phyloP scores from a whole-genome alignment of 2,888 invertebrate genomes.

The Anaspis maculata region DNA sequence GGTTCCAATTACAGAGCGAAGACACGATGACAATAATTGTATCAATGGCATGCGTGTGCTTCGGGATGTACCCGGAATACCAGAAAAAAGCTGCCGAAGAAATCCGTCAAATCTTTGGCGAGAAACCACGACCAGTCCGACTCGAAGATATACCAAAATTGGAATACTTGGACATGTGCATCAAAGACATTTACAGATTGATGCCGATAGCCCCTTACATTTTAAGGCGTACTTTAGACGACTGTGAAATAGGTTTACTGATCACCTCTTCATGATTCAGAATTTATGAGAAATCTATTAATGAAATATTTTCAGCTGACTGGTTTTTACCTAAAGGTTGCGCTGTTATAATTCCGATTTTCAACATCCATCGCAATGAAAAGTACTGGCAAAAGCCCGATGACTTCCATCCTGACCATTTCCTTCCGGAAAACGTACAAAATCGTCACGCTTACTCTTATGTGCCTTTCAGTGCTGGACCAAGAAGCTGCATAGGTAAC shows the following conservation, averaged over 20 bases:
- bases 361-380: slow-evolving; percentile 28
- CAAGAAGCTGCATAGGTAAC: slow-evolving; percentile 28
- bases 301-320: slow-evolving; percentile 21
- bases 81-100: slow-evolving; percentile 29
- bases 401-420: slow-evolving; percentile 35
- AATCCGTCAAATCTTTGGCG: slow-evolving; percentile 25
- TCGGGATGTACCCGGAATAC: slow-evolving; percentile 35
- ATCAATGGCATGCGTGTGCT: slow-evolving; percentile 23
- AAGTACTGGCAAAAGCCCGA: slow-evolving; percentile 29
- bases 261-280: slow-evolving; percentile 2
- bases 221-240: slow-evolving; percentile 22
- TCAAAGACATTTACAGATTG: slow-evolving; percentile 30
- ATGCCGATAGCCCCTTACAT: slow-evolving; percentile 30
- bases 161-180: slow-evolving; percentile 29
- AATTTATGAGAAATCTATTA: no score
- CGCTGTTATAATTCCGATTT: slow-evolving; percentile 26
- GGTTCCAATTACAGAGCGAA: slow-evolving; percentile 31
- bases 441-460: slow-evolving; percentile 28
- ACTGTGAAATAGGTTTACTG: slow-evolving; percentile 28
- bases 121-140: slow-evolving; percentile 16
- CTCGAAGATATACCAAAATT: slow-evolving; percentile 25
- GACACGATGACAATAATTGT: slow-evolving; percentile 27
- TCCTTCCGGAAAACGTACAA: slow-evolving; percentile 26
- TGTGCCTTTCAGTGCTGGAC: slow-evolving; percentile 33
- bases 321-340: slow-evolving; percentile 24